A percentile compares a stretch with the other conserved stretches of the same genome.
phyloP scores from a whole-genome alignment of 2,888 invertebrate genomes.

The Andrena dorsata region DNA sequence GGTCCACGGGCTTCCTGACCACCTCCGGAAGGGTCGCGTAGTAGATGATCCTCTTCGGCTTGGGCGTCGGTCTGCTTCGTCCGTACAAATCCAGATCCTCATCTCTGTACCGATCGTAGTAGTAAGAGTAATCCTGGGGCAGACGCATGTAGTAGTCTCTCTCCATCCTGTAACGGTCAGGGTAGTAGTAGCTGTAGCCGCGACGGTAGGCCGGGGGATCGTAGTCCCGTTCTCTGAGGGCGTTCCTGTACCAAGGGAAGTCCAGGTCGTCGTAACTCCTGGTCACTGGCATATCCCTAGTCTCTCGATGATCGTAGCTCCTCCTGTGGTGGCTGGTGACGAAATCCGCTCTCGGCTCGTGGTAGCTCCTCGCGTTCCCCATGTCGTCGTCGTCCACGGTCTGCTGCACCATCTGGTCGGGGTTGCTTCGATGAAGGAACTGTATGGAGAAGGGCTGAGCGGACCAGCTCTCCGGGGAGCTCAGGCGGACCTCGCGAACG shows the following conservation, averaged over 20 bases:
- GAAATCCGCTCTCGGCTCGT: constrained; percentile 79
- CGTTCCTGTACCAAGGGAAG: constrained; percentile 68
- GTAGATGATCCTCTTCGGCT: constrained; percentile 83
- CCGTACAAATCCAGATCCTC: constrained; percentile 78
- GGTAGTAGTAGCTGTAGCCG: constrained; percentile 74
- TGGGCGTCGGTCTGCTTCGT: constrained; percentile 75
- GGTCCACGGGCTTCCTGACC: constrained; percentile 82
- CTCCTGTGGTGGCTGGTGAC: constrained; percentile 79
- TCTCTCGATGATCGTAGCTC: constrained; percentile 75
- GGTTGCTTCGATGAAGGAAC: constrained; percentile 74
- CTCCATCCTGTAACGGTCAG: constrained; percentile 79
- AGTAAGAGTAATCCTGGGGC: constrained; percentile 69
- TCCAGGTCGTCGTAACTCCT: constrained; percentile 77
- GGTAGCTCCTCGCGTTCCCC: constrained; percentile 64
- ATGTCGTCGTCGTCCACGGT: constrained; percentile 64
- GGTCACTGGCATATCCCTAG: constrained; percentile 76
- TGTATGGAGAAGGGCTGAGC: constrained; percentile 80
- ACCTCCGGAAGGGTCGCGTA: constrained; percentile 84
- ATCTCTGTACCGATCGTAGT: constrained; percentile 79
- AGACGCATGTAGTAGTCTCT: constrained; percentile 78
- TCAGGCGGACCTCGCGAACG: constrained; percentile 76
- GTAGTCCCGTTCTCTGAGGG: constrained; percentile 71
- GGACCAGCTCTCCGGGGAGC: constrained; percentile 80
- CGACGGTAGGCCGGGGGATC: constrained; percentile 72
- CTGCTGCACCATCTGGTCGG: constrained; percentile 72